phyloP scores from a whole-genome alignment of 2,888 invertebrate genomes.

The Carterocephalus palaemon region DNA sequence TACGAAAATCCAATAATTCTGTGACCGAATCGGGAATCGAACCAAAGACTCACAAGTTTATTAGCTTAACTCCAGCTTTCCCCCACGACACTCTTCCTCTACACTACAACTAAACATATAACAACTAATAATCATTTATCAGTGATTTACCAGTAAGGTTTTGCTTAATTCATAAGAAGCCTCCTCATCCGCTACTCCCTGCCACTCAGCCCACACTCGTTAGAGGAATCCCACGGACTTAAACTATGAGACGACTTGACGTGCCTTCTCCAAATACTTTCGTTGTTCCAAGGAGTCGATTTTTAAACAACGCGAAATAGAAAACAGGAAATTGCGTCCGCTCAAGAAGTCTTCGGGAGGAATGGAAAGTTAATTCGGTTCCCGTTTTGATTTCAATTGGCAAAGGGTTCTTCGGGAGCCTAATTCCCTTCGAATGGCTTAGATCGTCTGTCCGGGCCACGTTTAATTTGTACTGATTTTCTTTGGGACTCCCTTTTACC shows the following conservation, averaged over 20 bases:
- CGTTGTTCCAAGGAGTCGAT: slow-evolving; percentile 13
- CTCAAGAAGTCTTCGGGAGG: slow-evolving; percentile 25
- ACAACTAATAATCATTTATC: no score
- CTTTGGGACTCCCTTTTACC: neutral
- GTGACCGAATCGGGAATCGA: no score
- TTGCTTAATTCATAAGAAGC: no score
- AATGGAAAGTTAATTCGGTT: slow-evolving; percentile 31
- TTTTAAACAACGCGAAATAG: slow-evolving; percentile 36
- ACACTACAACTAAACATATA: no score
- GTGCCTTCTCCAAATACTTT: slow-evolving; percentile 37
- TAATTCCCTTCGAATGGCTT: slow-evolving; percentile 10
- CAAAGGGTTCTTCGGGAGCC: slow-evolving; percentile 14
- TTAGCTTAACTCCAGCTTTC: no score
- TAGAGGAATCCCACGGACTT: slow-evolving; percentile 47
- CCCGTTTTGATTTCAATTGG: slow-evolving; percentile 16
- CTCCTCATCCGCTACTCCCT: slow-evolving; percentile 1
- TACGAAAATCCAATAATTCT: no score
- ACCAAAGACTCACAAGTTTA: no score
- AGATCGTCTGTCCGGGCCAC: no score
- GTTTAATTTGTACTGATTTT: neutral
- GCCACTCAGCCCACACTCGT: slow-evolving; percentile 27
- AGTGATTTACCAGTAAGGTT: no score
- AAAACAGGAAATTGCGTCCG: slow-evolving; percentile 44
- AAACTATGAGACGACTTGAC: slow-evolving; percentile 51
- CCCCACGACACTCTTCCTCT: no score